These are phyloP conservation scores for Ethmia dodecea DNA, from an alignment of 2,888 invertebrate species.

Conservation along the genomic window DNA sequence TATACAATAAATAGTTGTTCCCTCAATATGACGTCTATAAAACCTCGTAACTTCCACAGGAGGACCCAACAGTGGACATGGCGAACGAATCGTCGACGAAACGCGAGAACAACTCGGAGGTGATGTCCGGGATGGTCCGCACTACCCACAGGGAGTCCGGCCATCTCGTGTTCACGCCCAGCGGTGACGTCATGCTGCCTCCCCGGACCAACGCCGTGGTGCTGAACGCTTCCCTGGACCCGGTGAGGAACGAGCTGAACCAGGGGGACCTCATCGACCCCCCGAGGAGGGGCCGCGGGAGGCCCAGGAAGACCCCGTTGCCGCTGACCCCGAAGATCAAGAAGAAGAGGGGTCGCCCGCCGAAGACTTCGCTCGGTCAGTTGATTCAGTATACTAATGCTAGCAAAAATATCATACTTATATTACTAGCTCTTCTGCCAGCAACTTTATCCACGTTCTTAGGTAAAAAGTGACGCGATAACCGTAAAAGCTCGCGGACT, in stretches of 20 bases:
- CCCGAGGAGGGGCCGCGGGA: slow-evolving; percentile 43
- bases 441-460: no score
- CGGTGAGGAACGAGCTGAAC: slow-evolving; percentile 34
- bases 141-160: slow-evolving; percentile 70
- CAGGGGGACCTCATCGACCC: slow-evolving; percentile 42
- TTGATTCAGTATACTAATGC: no score
- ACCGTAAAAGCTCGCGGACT: no score
- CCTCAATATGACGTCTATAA: no score
- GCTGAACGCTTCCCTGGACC: slow-evolving; percentile 38
- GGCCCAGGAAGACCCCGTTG: slow-evolving; percentile 55
- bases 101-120: slow-evolving; percentile 58
- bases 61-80: slow-evolving; percentile 71
- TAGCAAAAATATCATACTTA: no score
- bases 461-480: no score
- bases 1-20: no score
- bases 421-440: no score
- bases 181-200: slow-evolving; percentile 71
- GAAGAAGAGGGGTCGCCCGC: slow-evolving; percentile 50
- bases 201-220: slow-evolving; percentile 40
- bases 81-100: slow-evolving; percentile 42
- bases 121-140: slow-evolving; percentile 72
- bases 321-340: slow-evolving; percentile 43
- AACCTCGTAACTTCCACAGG: slow-evolving; percentile 48
- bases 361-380: slow-evolving; percentile 69
- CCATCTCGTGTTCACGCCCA: slow-evolving; percentile 63